phyloP scores from a whole-genome alignment of 2,888 invertebrate species.

The Stegophylla sp. region DNA sequence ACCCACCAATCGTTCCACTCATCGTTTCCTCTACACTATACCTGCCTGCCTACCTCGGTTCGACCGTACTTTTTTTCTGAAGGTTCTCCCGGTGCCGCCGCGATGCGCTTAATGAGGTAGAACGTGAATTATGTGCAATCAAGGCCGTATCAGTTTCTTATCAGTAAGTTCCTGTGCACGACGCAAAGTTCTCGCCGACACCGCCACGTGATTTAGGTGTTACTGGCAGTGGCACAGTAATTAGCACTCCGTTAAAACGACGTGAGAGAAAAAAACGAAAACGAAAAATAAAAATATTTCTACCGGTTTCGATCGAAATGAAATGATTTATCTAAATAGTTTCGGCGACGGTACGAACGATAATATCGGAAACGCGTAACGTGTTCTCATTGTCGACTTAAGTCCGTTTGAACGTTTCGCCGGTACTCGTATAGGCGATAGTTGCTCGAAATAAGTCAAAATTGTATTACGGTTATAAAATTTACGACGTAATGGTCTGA shows the following conservation, averaged over 20 bases:
- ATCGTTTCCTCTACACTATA: not conserved
- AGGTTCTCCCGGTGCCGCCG: constrained; percentile 8
- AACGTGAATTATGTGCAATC: constrained; percentile 58
- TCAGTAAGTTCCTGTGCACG: constrained; percentile 57
- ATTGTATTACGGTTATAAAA: no score
- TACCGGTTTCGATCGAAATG: constrained; percentile 24
- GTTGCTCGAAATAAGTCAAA: no score
- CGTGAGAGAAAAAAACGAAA: not conserved
- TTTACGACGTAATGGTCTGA: no score
- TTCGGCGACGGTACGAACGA: not conserved
- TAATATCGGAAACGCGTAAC: constrained; percentile 9
- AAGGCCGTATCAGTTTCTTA: constrained; percentile 57
- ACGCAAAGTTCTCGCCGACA: constrained; percentile 57
- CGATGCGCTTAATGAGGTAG: constrained; percentile 58
- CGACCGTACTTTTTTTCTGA: not conserved
- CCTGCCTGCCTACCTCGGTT: not conserved
- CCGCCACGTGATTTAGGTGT: constrained; percentile 55
- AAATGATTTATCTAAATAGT: constrained; percentile 44
- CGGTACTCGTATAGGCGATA: no score
- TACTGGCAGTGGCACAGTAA: constrained; percentile 49
- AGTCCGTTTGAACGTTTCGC: no score
- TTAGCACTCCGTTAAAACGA: constrained; percentile 48
- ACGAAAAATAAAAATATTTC: constrained; percentile 27
- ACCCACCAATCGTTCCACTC: not conserved
- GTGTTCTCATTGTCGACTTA: no score